Evolutionary conservation across 2,797 vertebrate genomes (phyloP).

Genomic region (Picus viridis): DNA sequence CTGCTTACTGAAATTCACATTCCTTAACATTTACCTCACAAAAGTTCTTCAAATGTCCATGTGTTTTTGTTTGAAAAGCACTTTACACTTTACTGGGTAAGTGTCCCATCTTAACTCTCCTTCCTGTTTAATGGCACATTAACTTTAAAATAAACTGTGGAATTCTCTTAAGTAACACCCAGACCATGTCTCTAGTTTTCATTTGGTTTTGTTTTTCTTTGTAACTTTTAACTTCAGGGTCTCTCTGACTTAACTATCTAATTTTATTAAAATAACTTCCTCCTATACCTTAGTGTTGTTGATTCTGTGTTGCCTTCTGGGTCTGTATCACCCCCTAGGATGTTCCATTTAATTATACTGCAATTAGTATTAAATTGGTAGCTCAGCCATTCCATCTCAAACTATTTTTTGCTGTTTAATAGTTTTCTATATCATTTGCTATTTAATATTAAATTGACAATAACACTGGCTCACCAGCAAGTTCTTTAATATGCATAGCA

Average conservation of each 20-base stretch:
- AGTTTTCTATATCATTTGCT: neutral
- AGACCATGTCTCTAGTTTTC: neutral
- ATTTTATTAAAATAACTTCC: conserved; percentile 1
- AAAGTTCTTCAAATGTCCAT: neutral
- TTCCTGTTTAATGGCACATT: neutral
- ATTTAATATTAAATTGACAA: conserved; percentile 20
- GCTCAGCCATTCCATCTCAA: neutral
- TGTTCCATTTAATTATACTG: conserved; percentile 25
- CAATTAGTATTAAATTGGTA: conserved; percentile 1
- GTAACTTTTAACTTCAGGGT: neutral
- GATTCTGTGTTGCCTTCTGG: neutral
- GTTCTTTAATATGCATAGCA: neutral
- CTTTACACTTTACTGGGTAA: neutral
- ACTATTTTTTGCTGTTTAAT: neutral
- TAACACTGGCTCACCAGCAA: neutral
- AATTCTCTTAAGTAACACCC: neutral
- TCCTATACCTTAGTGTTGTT: neutral
- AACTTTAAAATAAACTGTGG: neutral
- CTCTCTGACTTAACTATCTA: neutral
- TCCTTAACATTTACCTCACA: neutral
- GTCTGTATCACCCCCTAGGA: conserved; percentile 4
- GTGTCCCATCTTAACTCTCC: neutral
- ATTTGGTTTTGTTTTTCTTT: neutral
- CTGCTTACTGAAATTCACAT: neutral
- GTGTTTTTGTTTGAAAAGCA: neutral